Percentiles rank a stretch among this genome's conserved stretches.
phyloP scores from a whole-genome alignment of 2,888 invertebrate species.

The Sinotaia quadrata region DNA sequence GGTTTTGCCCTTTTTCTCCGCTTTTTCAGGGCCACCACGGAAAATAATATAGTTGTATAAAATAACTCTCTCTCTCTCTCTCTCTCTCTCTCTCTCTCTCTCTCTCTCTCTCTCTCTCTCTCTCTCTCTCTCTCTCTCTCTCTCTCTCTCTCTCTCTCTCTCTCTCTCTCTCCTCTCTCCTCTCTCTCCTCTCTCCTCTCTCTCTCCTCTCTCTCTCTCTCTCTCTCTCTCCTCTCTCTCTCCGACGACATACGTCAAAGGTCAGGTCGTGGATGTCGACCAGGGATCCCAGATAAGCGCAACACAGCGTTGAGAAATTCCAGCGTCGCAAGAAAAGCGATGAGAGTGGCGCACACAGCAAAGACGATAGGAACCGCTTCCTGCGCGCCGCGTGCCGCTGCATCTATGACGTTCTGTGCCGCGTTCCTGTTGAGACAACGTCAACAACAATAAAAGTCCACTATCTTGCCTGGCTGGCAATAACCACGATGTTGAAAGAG shows the following conservation, averaged over 20 bases:
- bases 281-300: conserved; percentile 33
- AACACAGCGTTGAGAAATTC: conserved; percentile 37
- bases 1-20: no score
- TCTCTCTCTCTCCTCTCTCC: neutral
- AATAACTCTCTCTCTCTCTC: no score
- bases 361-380: conserved; percentile 37
- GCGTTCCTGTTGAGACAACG: conserved; percentile 29
- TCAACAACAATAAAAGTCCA: no score
- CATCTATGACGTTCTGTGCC: conserved; percentile 34
- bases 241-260: conserved; percentile 30
- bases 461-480: no score
- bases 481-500: no score
- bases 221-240: neutral
- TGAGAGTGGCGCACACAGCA: conserved; percentile 34
- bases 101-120: no score
- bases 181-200: neutral
- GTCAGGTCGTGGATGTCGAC: conserved; percentile 31
- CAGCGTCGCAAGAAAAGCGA: conserved; percentile 37
- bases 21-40: no score
- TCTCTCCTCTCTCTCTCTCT: neutral
- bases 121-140: neutral
- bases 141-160: neutral
- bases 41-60: no score
- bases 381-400: conserved; percentile 35
- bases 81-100: neutral